Evolutionary conservation across 2,797 vertebrate species (phyloP).

Genomic region (Loriculus beryllinus): DNA sequence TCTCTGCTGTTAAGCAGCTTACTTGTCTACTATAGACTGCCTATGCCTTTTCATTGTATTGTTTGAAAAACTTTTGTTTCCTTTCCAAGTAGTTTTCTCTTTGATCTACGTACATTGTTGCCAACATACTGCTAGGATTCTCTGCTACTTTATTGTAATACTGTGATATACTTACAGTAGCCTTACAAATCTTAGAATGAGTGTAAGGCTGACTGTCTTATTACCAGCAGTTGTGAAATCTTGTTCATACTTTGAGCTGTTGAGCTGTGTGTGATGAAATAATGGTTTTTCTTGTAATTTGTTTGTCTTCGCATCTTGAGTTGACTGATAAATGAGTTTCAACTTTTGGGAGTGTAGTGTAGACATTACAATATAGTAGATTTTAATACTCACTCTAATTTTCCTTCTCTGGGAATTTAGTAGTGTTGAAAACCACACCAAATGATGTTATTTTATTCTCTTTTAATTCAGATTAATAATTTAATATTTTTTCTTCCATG

Average conservation of each 20-base stretch:
- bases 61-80: not conserved
- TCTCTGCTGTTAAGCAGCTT: not conserved
- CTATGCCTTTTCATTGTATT: not conserved
- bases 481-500: not conserved
- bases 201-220: not conserved
- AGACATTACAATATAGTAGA: not conserved
- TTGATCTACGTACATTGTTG: not conserved
- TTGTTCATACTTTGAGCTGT: not conserved
- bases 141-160: not conserved
- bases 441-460: not conserved
- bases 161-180: not conserved
- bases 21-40: not conserved
- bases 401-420: not conserved
- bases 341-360: not conserved
- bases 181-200: not conserved
- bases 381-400: not conserved
- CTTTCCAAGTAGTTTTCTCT: not conserved
- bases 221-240: not conserved
- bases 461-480: not conserved
- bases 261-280: not conserved
- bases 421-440: not conserved
- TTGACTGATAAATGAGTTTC: not conserved
- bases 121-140: not conserved
- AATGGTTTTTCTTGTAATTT: not conserved
- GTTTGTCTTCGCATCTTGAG: not conserved